These are phyloP conservation scores for Euthynnus affinis DNA, from an alignment of 2,797 vertebrate genomes.

Conservation along the genomic window DNA sequence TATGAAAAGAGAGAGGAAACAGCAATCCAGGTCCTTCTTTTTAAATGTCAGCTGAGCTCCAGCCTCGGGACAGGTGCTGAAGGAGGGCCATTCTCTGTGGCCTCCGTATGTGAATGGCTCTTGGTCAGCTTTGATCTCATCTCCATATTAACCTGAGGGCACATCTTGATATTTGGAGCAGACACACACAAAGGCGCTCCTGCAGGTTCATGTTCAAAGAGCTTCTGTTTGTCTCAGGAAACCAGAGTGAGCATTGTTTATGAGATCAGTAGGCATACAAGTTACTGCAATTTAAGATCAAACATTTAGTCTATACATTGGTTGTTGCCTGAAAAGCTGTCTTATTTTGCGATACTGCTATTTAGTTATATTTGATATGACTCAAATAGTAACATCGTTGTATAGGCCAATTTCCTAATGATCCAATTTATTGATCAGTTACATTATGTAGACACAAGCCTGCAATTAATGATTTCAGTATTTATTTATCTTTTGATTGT, in stretches of 20 bases:
- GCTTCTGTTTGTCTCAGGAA: slow-evolving; percentile 32
- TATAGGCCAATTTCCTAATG: neutral
- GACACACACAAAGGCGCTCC: slow-evolving; percentile 35
- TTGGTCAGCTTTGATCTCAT: slow-evolving; percentile 75
- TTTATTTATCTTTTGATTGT: neutral
- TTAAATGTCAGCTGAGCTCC: slow-evolving; percentile 76
- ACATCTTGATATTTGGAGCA: slow-evolving; percentile 71
- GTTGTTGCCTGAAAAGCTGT: neutral
- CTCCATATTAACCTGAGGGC: slow-evolving; percentile 65
- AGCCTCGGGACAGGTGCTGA: slow-evolving; percentile 60
- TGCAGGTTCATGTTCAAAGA: slow-evolving; percentile 46
- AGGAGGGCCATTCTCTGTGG: slow-evolving; percentile 50
- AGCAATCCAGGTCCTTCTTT: slow-evolving; percentile 39
- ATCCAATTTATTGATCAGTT: neutral
- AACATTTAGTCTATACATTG: neutral
- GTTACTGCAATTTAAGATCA: neutral
- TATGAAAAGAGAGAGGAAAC: slow-evolving; percentile 41
- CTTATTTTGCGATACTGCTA: neutral
- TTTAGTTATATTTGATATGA: neutral
- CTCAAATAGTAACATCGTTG: neutral
- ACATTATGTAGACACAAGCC: neutral
- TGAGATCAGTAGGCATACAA: neutral
- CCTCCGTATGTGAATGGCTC: slow-evolving; percentile 57
- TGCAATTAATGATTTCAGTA: neutral
- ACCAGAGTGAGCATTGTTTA: slow-evolving; percentile 20